Evolutionary conservation across 2,888 invertebrate genomes (phyloP), one percentile per base, ranked within the genome.

Genomic region (Diadegma fenestrale): DNA sequence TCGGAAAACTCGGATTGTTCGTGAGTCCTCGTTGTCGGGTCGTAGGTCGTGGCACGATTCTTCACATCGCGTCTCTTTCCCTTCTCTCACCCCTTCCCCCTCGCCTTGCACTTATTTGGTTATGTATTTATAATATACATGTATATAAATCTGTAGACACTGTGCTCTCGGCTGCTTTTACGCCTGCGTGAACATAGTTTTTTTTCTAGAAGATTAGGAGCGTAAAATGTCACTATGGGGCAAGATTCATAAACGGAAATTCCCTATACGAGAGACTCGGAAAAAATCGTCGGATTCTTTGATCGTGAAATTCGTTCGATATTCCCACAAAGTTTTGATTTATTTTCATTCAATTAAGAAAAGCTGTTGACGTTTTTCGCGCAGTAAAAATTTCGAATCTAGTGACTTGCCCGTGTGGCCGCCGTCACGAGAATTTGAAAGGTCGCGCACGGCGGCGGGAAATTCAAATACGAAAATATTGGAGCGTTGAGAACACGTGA

Each of bases 1-100:
- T 73, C 61, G 51, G 73, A 61, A 86, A 83, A 76, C 73, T 22
- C 54, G 37, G 72, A 73, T 80, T 80, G 41, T 80, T 64, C 10
- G 61, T 30, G 12, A 75, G 58, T 84, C 81, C 64, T 80, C 54
- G 83, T 84, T 81, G 76, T 81, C 82, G 77, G 82, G 84, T 86
- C 86, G 81, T 84, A 84, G 86, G 84, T 84, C 79, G 83, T 76
- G 82, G 77, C 77, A 82, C 76, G 72, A 63, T 85, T 85, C 80
- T 80, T 76, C 80, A 68, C 77, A 63, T 68, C 85, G 80, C 80
- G 51, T 82, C 85, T 75, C 48, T 63, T 54, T 58, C 63, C 26
- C 63, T 41, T 71, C 48, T 71, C 48, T 66, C 64, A 51, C 63
- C 33, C 73, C 30, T n/a, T 43, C 22, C 30, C 26, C 69, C 71